Evolutionary conservation across 2,797 vertebrate genomes (phyloP), one percentile per base, ranked within the genome.

Genomic region (Toxotes lorentzi): DNA sequence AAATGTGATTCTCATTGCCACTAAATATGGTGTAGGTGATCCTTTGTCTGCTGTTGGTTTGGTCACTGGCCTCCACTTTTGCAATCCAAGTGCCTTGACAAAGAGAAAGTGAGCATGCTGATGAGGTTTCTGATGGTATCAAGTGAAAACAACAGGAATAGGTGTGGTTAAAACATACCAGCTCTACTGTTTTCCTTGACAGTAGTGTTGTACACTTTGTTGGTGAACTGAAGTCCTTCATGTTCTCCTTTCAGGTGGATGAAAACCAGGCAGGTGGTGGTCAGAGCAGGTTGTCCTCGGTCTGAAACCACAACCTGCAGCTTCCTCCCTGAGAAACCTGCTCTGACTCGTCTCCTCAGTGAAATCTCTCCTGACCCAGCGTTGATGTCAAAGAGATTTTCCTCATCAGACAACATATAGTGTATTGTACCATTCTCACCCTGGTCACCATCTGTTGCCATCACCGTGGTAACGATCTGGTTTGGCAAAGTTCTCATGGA

Each of bases 151-250:
- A 64, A 24, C 13, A 35, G n/a, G 3, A 61, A 12, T 2, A 53
- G 9, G 38, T 19, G 16, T 0, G 7, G 4, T 17, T 4, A 27
- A 24, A 63, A 88, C 92, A 41, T 79, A 99, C 98, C 97, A 75
- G 94, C 88, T 87, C 91, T 92, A 84, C 95, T 97, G 87, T 97
- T 97, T 92, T 99, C 97, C 43, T 90, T 87, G 58, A 98, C 64
- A 0, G 82, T 87, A 30, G 91, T 91, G 67, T 97, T 94, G 70
- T 98, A 99, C 0, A 93, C 73, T 60, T 79, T 92, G 45, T 78
- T 91, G 8, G 90, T 95, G 93, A 99, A 99, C 50, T 90, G 95
- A 43, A 98, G 91, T 14, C 76, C 89, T 30, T 93, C 85, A 0
- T 94, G 90, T 73, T 96, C 92, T 41, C 93, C 95, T 58, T 95